Base-by-base conservation (phyloP, 2,888 invertebrate genomes). In the Pocota personata region DNA sequence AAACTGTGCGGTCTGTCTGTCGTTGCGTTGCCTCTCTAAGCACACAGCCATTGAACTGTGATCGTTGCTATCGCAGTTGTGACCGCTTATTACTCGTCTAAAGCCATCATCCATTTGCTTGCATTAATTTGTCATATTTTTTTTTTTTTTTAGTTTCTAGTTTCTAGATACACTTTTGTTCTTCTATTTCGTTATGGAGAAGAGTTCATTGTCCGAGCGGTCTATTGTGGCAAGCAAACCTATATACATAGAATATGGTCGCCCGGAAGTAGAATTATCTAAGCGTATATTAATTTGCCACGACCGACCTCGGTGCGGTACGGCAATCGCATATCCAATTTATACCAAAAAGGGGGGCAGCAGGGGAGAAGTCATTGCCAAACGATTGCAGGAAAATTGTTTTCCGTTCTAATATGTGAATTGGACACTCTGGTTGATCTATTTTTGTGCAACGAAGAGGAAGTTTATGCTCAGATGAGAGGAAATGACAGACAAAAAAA, bases 241-340 rank as follows among this genome's bases (percentile, higher is more conserved):
- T 43, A 8, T 4, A 5, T 55, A 30, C n/a, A 57, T n/a, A n/a
- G n/a, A n/a, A n/a, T 84, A 75, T 79, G 57, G 73, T 58, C 16
- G 69, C 64, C 80, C 84, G 84, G 84, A 84, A 84, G 84, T 84
- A 71, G 71, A 84, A 84, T 79, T 79, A 75, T 83, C 83, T 83
- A 83, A 78, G 67, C 78, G 83, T 66, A 78, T 52, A 83, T 84
- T 79, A 73, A 83, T 79, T 79, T 80, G 64, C 80, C 46, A 69
- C 75, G 57, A 52, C 72, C 14, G 66, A 69, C 82, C 80, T 75
- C 79, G 66, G 16, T 35, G 64, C 73, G 72, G 67, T 48, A 78
- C 37, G 66, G 19, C 52, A 46, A 67, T 73, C 55, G 78, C 60
- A 76, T 73, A 67, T 78, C 50, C 77, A 76, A 77, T 73, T 67